Evolutionary conservation across 2,888 invertebrate genomes (phyloP).

Genomic region (Blastobasis adustella): DNA sequence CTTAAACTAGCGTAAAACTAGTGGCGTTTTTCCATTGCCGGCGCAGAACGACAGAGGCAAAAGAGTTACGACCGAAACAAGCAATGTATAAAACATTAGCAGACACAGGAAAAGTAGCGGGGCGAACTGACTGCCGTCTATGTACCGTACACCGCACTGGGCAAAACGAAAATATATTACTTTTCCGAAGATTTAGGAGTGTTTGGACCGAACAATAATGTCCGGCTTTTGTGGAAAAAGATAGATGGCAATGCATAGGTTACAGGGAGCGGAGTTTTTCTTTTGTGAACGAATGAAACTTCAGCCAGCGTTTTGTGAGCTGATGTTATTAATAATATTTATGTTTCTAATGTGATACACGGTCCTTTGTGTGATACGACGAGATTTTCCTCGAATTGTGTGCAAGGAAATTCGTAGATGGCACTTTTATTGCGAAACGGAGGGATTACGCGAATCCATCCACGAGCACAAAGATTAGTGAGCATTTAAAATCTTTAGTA

Average conservation of each 20-base stretch:
- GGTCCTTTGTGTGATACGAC: conserved; percentile 44
- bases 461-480: too few relatives aligned
- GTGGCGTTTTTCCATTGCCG: conserved; percentile 45
- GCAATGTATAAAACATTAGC: conserved; percentile 70
- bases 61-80: conserved; percentile 30
- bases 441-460: too few relatives aligned
- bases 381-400: conserved; percentile 41
- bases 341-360: conserved; percentile 36
- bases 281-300: conserved; percentile 69
- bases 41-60: conserved; percentile 22
- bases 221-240: conserved; percentile 76
- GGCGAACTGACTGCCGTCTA: conserved; percentile 54
- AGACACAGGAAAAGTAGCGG: conserved; percentile 63
- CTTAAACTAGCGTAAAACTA: conserved; percentile 40
- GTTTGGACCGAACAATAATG: conserved; percentile 77
- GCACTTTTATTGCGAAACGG: not conserved
- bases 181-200: conserved; percentile 75
- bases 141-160: conserved; percentile 65
- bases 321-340: conserved; percentile 47
- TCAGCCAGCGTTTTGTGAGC: conserved; percentile 39
- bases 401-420: conserved; percentile 23
- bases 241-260: conserved; percentile 74
- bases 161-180: conserved; percentile 77
- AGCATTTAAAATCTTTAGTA: too few relatives aligned
- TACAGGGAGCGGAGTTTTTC: conserved; percentile 68